A percentile compares a stretch with the other conserved stretches of the same genome.
phyloP scores from a whole-genome alignment of 1,140 invertebrate genomes.

The Telenomus remus region DNA sequence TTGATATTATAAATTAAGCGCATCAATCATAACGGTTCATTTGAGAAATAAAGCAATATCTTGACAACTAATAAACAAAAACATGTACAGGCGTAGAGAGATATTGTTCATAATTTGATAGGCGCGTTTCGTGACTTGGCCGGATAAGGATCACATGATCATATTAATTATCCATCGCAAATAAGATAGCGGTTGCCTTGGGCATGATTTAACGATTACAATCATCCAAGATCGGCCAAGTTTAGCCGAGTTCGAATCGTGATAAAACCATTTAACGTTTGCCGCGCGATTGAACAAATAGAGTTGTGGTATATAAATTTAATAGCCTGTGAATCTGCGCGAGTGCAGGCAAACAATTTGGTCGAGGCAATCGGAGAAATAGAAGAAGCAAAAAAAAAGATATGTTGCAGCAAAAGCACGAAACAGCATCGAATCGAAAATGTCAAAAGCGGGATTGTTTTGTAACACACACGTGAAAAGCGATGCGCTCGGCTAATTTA shows the following conservation, averaged over 20 bases:
- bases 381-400: not conserved
- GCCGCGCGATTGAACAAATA: slow-evolving; percentile 42
- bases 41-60: slow-evolving; percentile 14
- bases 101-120: slow-evolving; percentile 54
- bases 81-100: slow-evolving; percentile 19
- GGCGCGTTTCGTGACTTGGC: slow-evolving; percentile 50
- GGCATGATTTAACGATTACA: slow-evolving; percentile 53
- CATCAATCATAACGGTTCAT: slow-evolving; percentile 35
- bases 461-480: slow-evolving; percentile 23
- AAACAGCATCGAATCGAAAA: slow-evolving; percentile 27
- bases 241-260: slow-evolving; percentile 41
- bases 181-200: slow-evolving; percentile 42
- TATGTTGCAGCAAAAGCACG: slow-evolving; percentile 1
- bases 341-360: slow-evolving; percentile 8
- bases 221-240: slow-evolving; percentile 52
- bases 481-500: slow-evolving; percentile 33
- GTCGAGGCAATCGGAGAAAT: not conserved
- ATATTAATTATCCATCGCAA: slow-evolving; percentile 58
- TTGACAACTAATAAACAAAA: slow-evolving; percentile 47
- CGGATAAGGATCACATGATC: slow-evolving; percentile 55
- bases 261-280: slow-evolving; percentile 43
- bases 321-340: slow-evolving; percentile 31
- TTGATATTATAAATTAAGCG: slow-evolving; percentile 29
- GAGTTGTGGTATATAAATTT: slow-evolving; percentile 45
- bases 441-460: slow-evolving; percentile 36